Conservation (phyloP, 2,113 vertebrate species). For the Bos javanicus region DNA sequence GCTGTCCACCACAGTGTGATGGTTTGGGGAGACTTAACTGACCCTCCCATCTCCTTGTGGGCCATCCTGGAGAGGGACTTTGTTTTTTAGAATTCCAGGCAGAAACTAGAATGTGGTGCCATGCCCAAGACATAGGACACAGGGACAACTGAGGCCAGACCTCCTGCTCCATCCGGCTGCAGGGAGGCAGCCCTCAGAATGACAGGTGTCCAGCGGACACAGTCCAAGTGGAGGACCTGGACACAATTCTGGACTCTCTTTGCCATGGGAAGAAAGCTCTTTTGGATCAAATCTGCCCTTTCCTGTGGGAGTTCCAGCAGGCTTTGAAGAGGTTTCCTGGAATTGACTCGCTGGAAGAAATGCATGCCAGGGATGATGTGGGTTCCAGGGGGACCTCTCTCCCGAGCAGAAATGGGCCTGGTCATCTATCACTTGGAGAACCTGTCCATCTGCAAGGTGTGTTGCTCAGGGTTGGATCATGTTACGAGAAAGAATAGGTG, state of each 20-base stretch:
- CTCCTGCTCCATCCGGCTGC: not conserved
- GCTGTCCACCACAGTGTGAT: too few species aligned
- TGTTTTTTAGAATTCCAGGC: not conserved
- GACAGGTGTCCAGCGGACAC: not conserved
- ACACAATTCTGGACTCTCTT: not conserved
- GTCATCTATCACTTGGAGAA: not conserved
- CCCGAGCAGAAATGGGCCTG: not conserved
- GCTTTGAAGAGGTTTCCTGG: not conserved
- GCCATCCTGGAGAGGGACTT: not conserved
- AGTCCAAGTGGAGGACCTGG: not conserved
- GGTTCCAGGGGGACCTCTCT: not conserved
- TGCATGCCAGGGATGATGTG: not conserved
- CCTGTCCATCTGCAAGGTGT: not conserved
- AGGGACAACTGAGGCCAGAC: not conserved
- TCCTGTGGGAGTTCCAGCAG: not conserved
- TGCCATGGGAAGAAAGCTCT: not conserved
- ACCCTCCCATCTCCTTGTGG: not conserved
- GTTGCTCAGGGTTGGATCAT: not conserved
- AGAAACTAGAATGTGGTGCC: not conserved
- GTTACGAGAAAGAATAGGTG: not conserved
- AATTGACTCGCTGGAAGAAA: not conserved
- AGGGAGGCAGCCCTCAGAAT: not conserved
- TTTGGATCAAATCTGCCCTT: not conserved
- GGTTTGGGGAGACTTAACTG: not conserved
- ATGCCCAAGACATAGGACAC: fast-evolving